phyloP scores from a whole-genome alignment of 2,797 vertebrate genomes.

The Hoplostethus atlanticus region DNA sequence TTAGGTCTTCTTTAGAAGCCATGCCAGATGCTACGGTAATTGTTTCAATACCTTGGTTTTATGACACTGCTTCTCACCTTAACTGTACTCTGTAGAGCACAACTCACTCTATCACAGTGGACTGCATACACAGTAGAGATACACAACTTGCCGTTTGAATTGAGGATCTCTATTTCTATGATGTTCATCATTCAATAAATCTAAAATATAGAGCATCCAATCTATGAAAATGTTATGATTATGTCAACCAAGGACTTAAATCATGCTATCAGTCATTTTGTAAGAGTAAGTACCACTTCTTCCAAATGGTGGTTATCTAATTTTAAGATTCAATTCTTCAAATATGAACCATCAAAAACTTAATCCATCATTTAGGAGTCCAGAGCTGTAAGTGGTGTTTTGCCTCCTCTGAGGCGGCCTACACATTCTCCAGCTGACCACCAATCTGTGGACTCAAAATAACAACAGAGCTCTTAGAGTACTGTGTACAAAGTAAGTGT shows the following conservation, averaged over 20 bases:
- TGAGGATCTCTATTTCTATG: no score
- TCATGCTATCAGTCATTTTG: no score
- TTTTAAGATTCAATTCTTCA: slow-evolving; percentile 1
- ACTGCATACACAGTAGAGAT: no score
- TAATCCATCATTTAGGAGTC: slow-evolving; percentile 21
- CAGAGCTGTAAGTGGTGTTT: slow-evolving; percentile 50
- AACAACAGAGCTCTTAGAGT: slow-evolving; percentile 45
- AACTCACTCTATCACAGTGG: no score
- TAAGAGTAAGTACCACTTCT: no score
- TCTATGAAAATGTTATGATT: no score
- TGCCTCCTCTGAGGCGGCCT: slow-evolving; percentile 50
- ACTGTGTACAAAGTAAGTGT: slow-evolving; percentile 6
- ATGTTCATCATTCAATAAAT: no score
- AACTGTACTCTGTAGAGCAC: neutral
- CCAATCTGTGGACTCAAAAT: slow-evolving; percentile 61
- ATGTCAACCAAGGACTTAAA: no score
- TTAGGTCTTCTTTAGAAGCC: slow-evolving; percentile 12
- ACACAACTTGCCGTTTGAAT: no score
- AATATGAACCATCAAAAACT: slow-evolving; percentile 29
- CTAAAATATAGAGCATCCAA: no score
- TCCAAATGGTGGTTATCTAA: no score
- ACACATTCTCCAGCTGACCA: slow-evolving; percentile 61
- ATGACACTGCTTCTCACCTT: neutral
- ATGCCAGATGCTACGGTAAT: slow-evolving; percentile 22
- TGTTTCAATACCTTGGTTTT: slow-evolving; percentile 19